phyloP scores from a whole-genome alignment of 2,797 vertebrate species.

The Avahi laniger region DNA sequence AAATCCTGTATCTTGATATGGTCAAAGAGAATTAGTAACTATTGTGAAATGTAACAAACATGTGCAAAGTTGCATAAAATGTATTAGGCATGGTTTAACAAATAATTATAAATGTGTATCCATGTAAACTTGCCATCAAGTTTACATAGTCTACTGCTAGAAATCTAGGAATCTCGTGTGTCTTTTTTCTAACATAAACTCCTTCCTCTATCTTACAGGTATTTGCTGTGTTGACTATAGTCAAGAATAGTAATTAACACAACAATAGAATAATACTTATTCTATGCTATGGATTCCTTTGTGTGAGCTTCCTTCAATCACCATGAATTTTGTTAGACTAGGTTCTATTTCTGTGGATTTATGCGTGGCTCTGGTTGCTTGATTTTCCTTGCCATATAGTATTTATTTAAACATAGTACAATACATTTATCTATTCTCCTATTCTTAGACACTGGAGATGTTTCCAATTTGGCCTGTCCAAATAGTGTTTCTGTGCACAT shows the following conservation, averaged over 20 bases:
- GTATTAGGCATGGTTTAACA: not conserved
- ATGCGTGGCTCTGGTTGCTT: not conserved
- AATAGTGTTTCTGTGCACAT: not conserved
- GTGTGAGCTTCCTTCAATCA: not conserved
- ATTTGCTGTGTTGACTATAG: not conserved
- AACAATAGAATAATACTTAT: not conserved
- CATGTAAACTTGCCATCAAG: not conserved
- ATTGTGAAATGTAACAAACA: not conserved
- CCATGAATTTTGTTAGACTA: not conserved
- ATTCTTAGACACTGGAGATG: not conserved
- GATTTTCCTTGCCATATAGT: not conserved
- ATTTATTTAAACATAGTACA: not conserved
- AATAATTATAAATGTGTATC: not conserved
- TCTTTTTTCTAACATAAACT: not conserved
- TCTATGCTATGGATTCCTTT: not conserved
- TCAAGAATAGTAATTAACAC: not conserved
- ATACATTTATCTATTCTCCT: not conserved
- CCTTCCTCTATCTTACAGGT: not conserved
- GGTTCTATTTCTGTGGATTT: not conserved
- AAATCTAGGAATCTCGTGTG: not conserved
- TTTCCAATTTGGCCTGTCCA: not conserved
- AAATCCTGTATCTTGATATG: not conserved
- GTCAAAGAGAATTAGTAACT: not conserved
- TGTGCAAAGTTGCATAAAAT: not conserved
- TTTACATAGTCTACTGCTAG: not conserved